Evolutionary conservation across 2,888 invertebrate genomes (phyloP).

Genomic region (Linyphia triangularis): DNA sequence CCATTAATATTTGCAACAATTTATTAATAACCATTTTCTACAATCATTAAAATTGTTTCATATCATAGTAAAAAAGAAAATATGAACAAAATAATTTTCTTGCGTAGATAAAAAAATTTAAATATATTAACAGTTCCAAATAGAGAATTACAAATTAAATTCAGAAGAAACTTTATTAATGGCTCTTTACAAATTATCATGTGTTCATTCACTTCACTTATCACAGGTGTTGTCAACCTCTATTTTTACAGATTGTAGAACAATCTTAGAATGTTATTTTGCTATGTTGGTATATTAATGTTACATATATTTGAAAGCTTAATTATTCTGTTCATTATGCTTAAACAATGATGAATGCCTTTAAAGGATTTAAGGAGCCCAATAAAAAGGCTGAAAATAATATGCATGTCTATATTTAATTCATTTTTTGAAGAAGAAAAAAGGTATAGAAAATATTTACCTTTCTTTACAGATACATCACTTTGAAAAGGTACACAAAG

Average conservation of each 20-base stretch:
- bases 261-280: conserved; percentile 64
- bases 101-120: too few relatives aligned
- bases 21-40: too few relatives aligned
- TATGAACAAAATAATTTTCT: too few relatives aligned
- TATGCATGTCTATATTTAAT: neutral
- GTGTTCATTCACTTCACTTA: conserved; percentile 68
- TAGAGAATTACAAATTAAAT: too few relatives aligned
- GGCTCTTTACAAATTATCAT: conserved; percentile 41
- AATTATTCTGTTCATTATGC: conserved; percentile 59
- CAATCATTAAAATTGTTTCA: too few relatives aligned
- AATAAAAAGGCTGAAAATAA: conserved; percentile 37
- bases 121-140: too few relatives aligned
- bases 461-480: too few relatives aligned
- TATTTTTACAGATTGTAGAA: conserved; percentile 55
- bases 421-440: neutral
- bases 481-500: too few relatives aligned
- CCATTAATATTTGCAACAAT: too few relatives aligned
- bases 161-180: neutral
- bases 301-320: conserved; percentile 70
- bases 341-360: conserved; percentile 48
- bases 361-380: conserved; percentile 50
- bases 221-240: conserved; percentile 41
- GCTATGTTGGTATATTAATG: conserved; percentile 69
- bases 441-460: too few relatives aligned
- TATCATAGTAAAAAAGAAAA: too few relatives aligned